Evolutionary conservation across 2,888 invertebrate species (phyloP).

Genomic region (Meiosimyza platycephala): DNA sequence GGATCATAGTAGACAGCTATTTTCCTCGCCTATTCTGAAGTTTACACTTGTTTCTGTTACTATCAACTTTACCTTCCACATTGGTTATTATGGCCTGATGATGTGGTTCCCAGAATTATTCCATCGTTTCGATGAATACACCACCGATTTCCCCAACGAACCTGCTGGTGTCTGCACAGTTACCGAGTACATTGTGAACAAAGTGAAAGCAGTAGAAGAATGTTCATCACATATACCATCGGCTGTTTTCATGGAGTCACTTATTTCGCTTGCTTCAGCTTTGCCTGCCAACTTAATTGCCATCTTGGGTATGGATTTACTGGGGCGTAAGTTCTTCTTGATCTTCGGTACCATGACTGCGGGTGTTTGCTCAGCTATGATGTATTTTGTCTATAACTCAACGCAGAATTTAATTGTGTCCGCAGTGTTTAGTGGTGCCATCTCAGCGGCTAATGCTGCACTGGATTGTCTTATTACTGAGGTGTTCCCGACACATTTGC

Average conservation of each 20-base stretch:
- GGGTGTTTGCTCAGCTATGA: slow-evolving; percentile 83
- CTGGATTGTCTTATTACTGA: slow-evolving; percentile 93
- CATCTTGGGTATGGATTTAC: slow-evolving; percentile 83
- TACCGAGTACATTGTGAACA: slow-evolving; percentile 79
- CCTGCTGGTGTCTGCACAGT: slow-evolving; percentile 79
- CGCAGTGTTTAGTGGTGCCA: slow-evolving; percentile 87
- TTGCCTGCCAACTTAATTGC: slow-evolving; percentile 88
- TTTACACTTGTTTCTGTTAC: slow-evolving; percentile 87
- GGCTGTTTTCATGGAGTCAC: slow-evolving; percentile 85
- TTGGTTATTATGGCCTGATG: slow-evolving; percentile 95
- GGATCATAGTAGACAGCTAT: slow-evolving; percentile 84
- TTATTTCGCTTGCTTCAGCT: slow-evolving; percentile 87
- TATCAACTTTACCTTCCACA: slow-evolving; percentile 93
- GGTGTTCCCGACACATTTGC: slow-evolving; percentile 90
- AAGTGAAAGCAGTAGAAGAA: slow-evolving; percentile 69
- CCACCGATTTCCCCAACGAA: slow-evolving; percentile 74
- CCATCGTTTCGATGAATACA: slow-evolving; percentile 87
- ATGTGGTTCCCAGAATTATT: slow-evolving; percentile 98
- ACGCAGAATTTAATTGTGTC: slow-evolving; percentile 85
- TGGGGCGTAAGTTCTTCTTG: slow-evolving; percentile 79
- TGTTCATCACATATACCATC: slow-evolving; percentile 81
- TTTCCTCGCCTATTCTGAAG: slow-evolving; percentile 83
- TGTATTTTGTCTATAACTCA: slow-evolving; percentile 87
- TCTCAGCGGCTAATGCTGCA: slow-evolving; percentile 89
- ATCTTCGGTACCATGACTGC: slow-evolving; percentile 89